Evolutionary conservation across 2,888 invertebrate genomes (phyloP).

Genomic region (Campoplex capitator): DNA sequence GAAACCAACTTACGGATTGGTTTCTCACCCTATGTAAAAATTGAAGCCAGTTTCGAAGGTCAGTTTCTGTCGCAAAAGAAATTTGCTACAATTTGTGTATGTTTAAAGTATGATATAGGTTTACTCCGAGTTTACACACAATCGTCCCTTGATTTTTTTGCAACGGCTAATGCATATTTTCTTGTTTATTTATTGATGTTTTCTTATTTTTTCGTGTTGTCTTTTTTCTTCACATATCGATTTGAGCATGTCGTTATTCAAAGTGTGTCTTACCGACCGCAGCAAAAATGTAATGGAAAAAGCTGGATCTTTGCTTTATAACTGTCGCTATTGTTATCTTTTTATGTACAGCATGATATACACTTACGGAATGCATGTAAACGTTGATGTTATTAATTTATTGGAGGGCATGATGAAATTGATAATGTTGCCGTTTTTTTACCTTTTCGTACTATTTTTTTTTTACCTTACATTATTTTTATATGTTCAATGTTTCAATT

Average conservation of each 20-base stretch:
- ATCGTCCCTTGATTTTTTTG: background rate
- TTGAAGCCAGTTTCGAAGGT: background rate
- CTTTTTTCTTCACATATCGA: background rate
- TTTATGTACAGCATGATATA: background rate
- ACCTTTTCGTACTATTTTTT: background rate
- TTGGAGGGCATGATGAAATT: background rate
- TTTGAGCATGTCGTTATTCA: conserved; percentile 40
- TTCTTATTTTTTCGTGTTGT: background rate
- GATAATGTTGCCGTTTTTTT: background rate
- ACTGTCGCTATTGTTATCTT: background rate
- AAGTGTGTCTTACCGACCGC: conserved; percentile 40
- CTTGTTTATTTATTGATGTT: background rate
- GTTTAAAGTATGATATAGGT: background rate
- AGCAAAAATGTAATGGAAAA: conserved; percentile 38
- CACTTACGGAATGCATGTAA: background rate
- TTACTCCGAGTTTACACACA: background rate
- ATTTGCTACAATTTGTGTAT: background rate
- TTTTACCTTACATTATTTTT: background rate
- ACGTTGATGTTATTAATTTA: background rate
- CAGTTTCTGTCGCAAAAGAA: background rate
- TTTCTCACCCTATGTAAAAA: conserved; percentile 1
- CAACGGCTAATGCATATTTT: no score
- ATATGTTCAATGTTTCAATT: background rate
- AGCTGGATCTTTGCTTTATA: conserved; percentile 8
- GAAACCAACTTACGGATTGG: conserved; percentile 60